Evolutionary conservation across 2,888 invertebrate genomes (phyloP).

Genomic region (Trypoxylon attenuatum): DNA sequence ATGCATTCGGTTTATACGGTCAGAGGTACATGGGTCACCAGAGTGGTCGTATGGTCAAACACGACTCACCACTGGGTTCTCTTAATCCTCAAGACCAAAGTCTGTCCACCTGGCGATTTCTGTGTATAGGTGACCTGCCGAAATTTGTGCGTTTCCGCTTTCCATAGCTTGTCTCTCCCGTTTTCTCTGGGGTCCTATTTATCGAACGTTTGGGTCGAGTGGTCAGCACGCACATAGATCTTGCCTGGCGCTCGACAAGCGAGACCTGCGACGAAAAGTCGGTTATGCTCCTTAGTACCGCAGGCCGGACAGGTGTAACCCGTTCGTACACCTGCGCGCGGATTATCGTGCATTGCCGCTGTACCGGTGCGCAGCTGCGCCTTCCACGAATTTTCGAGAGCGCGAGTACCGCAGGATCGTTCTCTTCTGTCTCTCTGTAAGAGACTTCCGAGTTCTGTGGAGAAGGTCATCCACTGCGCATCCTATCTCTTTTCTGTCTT

Average conservation of each 20-base stretch:
- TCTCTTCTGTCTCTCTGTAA: too few relatives aligned
- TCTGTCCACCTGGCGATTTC: too few relatives aligned
- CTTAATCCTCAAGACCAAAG: too few relatives aligned
- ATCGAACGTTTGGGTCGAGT: too few relatives aligned
- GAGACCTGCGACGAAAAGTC: background rate
- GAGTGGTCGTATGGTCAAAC: too few relatives aligned
- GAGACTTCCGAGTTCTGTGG: background rate
- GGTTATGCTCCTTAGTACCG: background rate
- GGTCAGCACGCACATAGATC: background rate
- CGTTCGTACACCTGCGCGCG: background rate
- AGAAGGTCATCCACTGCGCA: background rate
- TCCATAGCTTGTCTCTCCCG: too few relatives aligned
- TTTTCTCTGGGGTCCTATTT: too few relatives aligned
- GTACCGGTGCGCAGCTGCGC: background rate
- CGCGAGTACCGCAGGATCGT: background rate
- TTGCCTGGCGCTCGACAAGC: background rate
- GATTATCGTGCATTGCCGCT: background rate
- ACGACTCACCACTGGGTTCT: too few relatives aligned
- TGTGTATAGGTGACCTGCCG: too few relatives aligned
- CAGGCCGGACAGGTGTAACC: background rate
- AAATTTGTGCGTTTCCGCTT: too few relatives aligned
- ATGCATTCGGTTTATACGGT: too few relatives aligned
- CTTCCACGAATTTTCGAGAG: background rate
- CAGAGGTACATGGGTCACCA: too few relatives aligned
- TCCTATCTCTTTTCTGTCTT: background rate